Evolutionary conservation across 92 coral and sea anemone species (phyloP).

Genomic region (Epizoanthus ramosus): DNA sequence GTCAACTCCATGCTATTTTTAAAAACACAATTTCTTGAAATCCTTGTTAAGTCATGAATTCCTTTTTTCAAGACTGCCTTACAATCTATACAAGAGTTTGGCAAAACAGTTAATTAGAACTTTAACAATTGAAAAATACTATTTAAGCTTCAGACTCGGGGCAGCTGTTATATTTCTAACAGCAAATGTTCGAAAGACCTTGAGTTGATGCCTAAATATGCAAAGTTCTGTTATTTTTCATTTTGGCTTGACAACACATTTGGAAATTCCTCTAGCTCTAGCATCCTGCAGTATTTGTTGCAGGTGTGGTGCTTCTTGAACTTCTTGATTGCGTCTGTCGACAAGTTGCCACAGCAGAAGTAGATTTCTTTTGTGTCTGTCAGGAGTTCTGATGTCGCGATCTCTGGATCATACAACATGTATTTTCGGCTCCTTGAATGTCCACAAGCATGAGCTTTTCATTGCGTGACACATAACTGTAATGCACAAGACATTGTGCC

Average conservation of each 20-base stretch:
- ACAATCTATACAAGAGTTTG: constrained; percentile 1
- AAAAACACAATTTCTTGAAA: not conserved
- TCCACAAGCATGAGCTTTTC: constrained; percentile 45
- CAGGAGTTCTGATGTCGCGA: constrained; percentile 47
- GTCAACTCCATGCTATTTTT: not conserved
- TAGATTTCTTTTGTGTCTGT: constrained; percentile 28
- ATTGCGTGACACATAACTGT: constrained; percentile 11
- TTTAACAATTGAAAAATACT: constrained; percentile 8
- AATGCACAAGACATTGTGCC: constrained; percentile 46
- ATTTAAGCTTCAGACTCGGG: not conserved
- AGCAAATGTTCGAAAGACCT: constrained; percentile 2
- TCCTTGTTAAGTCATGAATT: not conserved
- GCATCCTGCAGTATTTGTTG: constrained; percentile 41
- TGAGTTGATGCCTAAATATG: constrained; percentile 11
- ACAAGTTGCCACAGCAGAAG: constrained; percentile 47
- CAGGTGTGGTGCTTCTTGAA: constrained; percentile 38
- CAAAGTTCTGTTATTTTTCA: not conserved
- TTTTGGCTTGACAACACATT: not conserved
- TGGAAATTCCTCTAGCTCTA: constrained; percentile 7
- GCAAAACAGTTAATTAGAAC: not conserved
- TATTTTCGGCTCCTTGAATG: constrained; percentile 43
- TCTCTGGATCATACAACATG: constrained; percentile 44
- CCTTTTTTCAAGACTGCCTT: constrained; percentile 12
- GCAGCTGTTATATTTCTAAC: constrained; percentile 15
- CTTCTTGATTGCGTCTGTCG: constrained; percentile 29